These are phyloP conservation scores for Oceanodroma leucorhoa DNA, from an alignment of 2,797 vertebrate species.

Conservation along the genomic window DNA sequence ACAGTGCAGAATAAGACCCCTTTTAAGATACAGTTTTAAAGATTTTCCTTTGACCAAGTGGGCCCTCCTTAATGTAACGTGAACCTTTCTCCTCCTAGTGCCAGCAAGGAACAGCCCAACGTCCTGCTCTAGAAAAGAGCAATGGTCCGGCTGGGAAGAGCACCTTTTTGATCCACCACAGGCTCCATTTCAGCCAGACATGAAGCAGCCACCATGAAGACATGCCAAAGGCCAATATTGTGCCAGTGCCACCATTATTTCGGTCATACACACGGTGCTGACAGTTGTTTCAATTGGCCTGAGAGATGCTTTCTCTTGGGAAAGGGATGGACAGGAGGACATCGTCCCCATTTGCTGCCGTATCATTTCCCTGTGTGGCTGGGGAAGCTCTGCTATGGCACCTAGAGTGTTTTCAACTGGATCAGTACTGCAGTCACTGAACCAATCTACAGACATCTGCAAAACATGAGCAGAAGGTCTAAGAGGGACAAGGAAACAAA, in stretches of 20 bases:
- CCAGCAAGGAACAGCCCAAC: not conserved
- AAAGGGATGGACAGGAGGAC: not conserved
- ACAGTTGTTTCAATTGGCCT: not conserved
- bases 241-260: not conserved
- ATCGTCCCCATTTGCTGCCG: accelerated
- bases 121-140: not conserved
- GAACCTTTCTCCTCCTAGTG: not conserved
- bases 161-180: not conserved
- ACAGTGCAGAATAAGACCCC: not conserved
- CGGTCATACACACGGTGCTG: not conserved
- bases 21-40: not conserved
- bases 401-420: not conserved
- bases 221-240: not conserved
- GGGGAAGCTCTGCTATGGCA: not conserved
- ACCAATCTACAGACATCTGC: not conserved
- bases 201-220: not conserved
- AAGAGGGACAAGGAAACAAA: not conserved
- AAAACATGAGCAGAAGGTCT: not conserved
- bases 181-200: not conserved
- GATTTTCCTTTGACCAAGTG: not conserved
- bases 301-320: not conserved
- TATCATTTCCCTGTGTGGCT: not conserved
- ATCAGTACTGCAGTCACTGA: not conserved
- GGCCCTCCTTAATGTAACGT: not conserved
- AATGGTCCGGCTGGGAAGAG: not conserved